A percentile compares a stretch with the other conserved stretches of the same genome.
Conservation (phyloP, 2,888 invertebrate species). For the Agapetus fuscipes region DNA sequence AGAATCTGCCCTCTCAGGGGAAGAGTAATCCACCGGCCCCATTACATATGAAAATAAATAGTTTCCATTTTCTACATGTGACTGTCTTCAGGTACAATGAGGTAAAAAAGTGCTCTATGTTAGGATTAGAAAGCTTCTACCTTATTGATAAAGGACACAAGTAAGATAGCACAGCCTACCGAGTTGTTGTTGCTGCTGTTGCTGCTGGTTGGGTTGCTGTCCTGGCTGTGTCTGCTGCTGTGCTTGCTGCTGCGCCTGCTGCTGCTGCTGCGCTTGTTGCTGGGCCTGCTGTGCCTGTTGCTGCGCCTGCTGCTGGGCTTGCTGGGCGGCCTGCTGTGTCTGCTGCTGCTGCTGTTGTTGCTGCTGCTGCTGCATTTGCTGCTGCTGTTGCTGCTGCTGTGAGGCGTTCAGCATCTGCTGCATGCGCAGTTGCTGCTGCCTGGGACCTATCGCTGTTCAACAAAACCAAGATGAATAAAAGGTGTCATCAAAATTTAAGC, state of each 20-base stretch:
- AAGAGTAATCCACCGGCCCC: no score
- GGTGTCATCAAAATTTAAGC: no score
- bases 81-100: no score
- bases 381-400: conserved; percentile 26
- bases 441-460: background rate
- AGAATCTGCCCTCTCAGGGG: no score
- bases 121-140: no score
- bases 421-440: conserved; percentile 22
- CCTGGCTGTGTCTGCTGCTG: conserved; percentile 27
- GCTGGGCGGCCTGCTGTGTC: conserved; percentile 25
- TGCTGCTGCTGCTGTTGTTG: conserved; percentile 31
- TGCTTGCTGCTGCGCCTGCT: conserved; percentile 25
- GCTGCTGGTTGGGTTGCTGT: conserved; percentile 27
- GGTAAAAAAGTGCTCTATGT: no score
- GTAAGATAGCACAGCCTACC: conserved; percentile 15
- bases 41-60: no score
- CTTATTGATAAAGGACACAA: no score
- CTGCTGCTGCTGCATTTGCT: conserved; percentile 28
- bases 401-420: conserved; percentile 23
- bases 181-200: conserved; percentile 29
- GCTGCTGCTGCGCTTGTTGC: conserved; percentile 25
- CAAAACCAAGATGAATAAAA: no score
- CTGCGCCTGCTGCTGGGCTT: conserved; percentile 26
- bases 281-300: conserved; percentile 30
- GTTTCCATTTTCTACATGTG: no score